These are phyloP conservation scores for Spinibarbus caldwelli DNA, from an alignment of 2,797 vertebrate species.

Conservation along the genomic window DNA sequence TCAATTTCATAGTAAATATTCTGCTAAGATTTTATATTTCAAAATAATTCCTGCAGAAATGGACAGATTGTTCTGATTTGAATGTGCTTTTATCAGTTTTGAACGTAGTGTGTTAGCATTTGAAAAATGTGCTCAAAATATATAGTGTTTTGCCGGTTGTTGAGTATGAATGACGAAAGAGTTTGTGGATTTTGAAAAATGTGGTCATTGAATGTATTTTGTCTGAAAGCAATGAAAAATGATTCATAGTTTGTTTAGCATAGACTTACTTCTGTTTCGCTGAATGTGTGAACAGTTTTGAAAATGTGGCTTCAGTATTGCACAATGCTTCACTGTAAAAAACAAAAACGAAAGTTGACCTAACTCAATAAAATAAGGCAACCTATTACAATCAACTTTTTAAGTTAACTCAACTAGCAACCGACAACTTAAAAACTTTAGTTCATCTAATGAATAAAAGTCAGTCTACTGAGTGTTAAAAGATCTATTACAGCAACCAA, in stretches of 20 bases:
- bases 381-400: too few species aligned
- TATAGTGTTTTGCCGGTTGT: neutral
- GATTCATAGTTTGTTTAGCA: neutral
- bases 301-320: neutral
- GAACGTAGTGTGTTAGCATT: neutral
- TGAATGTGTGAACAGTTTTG: neutral
- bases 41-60: neutral
- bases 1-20: neutral
- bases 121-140: neutral
- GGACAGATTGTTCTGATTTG: neutral
- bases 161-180: neutral
- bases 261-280: neutral
- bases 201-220: neutral
- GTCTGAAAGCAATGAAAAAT: neutral
- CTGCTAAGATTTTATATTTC: neutral
- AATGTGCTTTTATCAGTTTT: neutral
- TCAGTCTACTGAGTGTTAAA: too few species aligned
- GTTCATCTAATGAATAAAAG: too few species aligned
- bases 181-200: neutral
- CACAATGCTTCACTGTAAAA: neutral
- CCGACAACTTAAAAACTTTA: too few species aligned
- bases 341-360: too few species aligned
- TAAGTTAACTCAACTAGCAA: too few species aligned
- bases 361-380: too few species aligned
- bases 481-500: too few species aligned